phyloP scores from a whole-genome alignment of 2,888 invertebrate genomes.

The Mythimna pallens region DNA sequence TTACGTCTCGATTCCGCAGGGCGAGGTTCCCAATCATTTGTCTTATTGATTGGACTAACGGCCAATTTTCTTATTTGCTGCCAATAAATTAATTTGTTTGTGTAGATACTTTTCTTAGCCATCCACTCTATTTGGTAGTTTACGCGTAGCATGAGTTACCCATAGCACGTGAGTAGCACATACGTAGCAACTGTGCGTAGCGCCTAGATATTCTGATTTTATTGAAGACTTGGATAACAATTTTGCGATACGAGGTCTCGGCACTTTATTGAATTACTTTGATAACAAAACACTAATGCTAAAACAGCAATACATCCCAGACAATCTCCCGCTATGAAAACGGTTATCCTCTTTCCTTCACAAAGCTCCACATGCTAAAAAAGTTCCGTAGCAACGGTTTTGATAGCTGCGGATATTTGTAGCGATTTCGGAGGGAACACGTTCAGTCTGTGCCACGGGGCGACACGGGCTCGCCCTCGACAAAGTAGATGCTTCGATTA shows the following conservation, averaged over 20 bases:
- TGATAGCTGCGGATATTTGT: constrained; percentile 40
- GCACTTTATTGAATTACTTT: constrained; percentile 3
- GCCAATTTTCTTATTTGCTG: constrained; percentile 74
- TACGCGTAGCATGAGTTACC: background rate
- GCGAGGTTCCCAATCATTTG: constrained; percentile 79
- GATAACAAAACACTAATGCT: constrained; percentile 24
- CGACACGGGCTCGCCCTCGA: constrained; percentile 65
- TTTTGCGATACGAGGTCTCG: constrained; percentile 2
- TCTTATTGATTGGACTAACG: constrained; percentile 81
- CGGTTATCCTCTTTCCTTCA: constrained; percentile 36
- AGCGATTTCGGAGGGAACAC: constrained; percentile 26
- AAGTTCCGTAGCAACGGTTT: constrained; percentile 37
- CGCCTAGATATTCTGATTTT: background rate
- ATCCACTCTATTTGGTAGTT: background rate
- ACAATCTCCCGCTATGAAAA: constrained; percentile 45
- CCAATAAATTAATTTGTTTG: constrained; percentile 43
- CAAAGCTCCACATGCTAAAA: constrained; percentile 59
- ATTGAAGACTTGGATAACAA: background rate
- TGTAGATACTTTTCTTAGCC: background rate
- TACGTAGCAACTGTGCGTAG: no score
- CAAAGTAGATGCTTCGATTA: constrained; percentile 82
- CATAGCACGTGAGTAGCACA: background rate
- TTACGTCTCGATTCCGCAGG: constrained; percentile 82
- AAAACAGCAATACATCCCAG: constrained; percentile 35
- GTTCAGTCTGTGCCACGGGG: constrained; percentile 46